Evolutionary conservation across 2,797 vertebrate species (phyloP).

Genomic region (Trichosurus vulpecula): DNA sequence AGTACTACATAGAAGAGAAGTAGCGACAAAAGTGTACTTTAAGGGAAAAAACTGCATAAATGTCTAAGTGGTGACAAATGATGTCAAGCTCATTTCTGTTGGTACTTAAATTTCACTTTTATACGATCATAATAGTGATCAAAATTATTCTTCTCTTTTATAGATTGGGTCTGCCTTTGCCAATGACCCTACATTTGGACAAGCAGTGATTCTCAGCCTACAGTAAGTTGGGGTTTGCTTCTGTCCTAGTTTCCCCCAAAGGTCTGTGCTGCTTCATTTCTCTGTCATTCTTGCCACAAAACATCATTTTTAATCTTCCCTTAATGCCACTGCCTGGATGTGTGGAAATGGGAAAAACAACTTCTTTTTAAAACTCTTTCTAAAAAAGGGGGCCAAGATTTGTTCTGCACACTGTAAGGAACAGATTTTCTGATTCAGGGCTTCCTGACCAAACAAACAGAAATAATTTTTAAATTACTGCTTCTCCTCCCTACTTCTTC

Average conservation of each 20-base stretch:
- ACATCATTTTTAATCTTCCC: neutral
- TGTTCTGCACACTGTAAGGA: neutral
- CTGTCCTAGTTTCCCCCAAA: neutral
- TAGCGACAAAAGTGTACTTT: neutral
- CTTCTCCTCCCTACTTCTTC: neutral
- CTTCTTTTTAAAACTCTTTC: neutral
- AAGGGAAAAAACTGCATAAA: neutral
- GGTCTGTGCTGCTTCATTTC: neutral
- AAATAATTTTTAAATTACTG: neutral
- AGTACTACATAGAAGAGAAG: neutral
- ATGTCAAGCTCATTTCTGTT: neutral
- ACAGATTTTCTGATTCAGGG: neutral
- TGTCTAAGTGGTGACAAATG: neutral
- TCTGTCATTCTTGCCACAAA: neutral
- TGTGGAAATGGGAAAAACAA: neutral
- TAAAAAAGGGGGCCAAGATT: neutral
- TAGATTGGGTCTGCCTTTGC: fast-evolving
- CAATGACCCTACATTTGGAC: fast-evolving
- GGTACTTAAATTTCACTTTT: slow-evolving; percentile 22
- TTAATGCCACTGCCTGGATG: neutral
- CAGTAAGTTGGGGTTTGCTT: slow-evolving; percentile 72
- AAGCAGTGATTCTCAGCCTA: slow-evolving; percentile 71
- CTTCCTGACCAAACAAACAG: neutral
- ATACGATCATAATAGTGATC: slow-evolving; percentile 12
- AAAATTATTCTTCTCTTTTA: slow-evolving; percentile 64